phyloP scores from a whole-genome alignment of 2,113 vertebrate species.

The Leucosticte australis region DNA sequence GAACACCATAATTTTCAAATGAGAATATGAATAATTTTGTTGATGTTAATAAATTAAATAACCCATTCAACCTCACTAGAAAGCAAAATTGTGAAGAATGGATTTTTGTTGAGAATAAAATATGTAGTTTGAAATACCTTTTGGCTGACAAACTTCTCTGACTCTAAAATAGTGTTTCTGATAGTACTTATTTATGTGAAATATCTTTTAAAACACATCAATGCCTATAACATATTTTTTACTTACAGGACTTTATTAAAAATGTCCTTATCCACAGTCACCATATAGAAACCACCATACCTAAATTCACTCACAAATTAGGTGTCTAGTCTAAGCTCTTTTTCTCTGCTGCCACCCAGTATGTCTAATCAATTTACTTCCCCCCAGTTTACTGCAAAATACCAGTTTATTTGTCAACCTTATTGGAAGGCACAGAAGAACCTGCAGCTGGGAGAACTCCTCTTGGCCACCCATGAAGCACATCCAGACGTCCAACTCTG shows the following conservation, averaged over 20 bases:
- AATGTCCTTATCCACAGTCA: neutral
- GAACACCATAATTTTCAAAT: neutral
- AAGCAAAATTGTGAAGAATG: neutral
- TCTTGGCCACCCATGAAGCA: neutral
- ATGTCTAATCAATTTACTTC: neutral
- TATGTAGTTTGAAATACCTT: neutral
- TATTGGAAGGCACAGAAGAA: neutral
- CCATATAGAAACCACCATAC: neutral
- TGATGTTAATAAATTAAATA: neutral
- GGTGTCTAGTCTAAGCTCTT: neutral
- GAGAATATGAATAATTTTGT: neutral
- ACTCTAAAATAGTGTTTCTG: neutral
- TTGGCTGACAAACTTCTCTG: neutral
- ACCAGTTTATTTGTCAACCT: neutral
- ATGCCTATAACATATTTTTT: neutral
- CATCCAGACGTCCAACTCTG: neutral
- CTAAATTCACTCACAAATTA: neutral
- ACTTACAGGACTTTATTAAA: neutral
- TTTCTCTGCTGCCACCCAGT: neutral
- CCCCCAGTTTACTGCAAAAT: neutral
- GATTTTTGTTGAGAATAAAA: neutral
- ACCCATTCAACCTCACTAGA: neutral
- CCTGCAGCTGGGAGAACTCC: neutral
- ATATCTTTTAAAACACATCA: neutral
- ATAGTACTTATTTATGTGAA: neutral